Evolutionary conservation across 2,797 vertebrate genomes (phyloP).

Genomic region (Botia kubotai): DNA sequence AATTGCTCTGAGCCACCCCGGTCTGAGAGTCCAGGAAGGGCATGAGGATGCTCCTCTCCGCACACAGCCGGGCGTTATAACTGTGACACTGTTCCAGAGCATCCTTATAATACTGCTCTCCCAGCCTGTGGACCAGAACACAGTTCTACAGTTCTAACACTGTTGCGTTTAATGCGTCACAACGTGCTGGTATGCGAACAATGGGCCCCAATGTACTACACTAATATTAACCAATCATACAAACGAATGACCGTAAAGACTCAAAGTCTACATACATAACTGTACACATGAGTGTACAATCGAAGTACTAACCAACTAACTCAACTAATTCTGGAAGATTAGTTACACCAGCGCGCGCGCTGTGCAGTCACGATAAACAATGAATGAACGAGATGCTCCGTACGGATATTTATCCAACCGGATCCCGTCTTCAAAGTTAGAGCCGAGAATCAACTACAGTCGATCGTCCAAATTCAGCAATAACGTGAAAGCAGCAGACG

Average conservation of each 20-base stretch:
- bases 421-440: background rate
- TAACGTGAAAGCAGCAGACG: too few species aligned
- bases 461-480: background rate
- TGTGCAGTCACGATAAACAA: conserved; percentile 54
- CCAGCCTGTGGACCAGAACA: conserved; percentile 75
- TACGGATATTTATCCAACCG: conserved; percentile 13
- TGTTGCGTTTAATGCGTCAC: conserved; percentile 9
- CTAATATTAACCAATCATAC: background rate
- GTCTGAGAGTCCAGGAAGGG: conserved; percentile 97
- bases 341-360: conserved; percentile 12
- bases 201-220: conserved; percentile 1
- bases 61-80: conserved; percentile 95
- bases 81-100: conserved; percentile 98
- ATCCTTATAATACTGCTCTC: conserved; percentile 96
- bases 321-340: background rate
- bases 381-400: conserved; percentile 55
- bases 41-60: conserved; percentile 93
- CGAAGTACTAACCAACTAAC: background rate
- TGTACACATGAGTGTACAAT: background rate
- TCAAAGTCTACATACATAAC: background rate
- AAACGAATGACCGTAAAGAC: background rate
- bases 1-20: conserved; percentile 96
- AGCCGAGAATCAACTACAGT: background rate
- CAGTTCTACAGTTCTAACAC: background rate
- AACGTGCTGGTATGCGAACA: conserved; percentile 16